phyloP scores from a whole-genome alignment of 2,797 vertebrate genomes.

The Peromyscus aztecus region DNA sequence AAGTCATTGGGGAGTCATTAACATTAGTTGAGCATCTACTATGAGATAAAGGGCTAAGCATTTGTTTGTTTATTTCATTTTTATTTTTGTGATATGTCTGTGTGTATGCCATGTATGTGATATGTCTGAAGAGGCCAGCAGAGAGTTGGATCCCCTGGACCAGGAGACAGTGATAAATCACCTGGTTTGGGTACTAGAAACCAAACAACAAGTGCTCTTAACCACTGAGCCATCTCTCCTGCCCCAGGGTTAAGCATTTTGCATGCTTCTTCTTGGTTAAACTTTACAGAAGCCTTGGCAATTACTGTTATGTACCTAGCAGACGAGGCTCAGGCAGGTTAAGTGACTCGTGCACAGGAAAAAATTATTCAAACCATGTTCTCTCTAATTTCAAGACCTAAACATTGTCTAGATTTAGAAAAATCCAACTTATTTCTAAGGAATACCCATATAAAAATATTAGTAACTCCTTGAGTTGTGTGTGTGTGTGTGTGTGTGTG shows the following conservation, averaged over 20 bases:
- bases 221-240: neutral
- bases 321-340: conserved; percentile 40
- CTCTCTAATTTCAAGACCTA: conserved; percentile 58
- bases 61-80: neutral
- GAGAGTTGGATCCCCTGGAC: no score
- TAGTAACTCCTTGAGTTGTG: conserved; percentile 1
- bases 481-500: neutral
- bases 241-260: neutral
- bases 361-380: conserved; percentile 39
- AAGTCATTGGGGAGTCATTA: conserved; percentile 11
- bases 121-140: neutral
- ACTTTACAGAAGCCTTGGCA: conserved; percentile 49
- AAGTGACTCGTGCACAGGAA: conserved; percentile 47
- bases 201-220: neutral
- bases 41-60: neutral
- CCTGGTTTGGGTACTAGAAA: no score
- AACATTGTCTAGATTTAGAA: conserved; percentile 33
- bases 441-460: conserved; percentile 22
- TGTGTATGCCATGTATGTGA: neutral
- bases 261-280: conserved; percentile 34
- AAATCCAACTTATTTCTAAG: conserved; percentile 66
- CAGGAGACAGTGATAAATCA: neutral
- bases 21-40: conserved; percentile 52
- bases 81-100: neutral
- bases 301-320: conserved; percentile 10